Evolutionary conservation across 2,888 invertebrate species (phyloP).

Genomic region (Campoplex nolae): DNA sequence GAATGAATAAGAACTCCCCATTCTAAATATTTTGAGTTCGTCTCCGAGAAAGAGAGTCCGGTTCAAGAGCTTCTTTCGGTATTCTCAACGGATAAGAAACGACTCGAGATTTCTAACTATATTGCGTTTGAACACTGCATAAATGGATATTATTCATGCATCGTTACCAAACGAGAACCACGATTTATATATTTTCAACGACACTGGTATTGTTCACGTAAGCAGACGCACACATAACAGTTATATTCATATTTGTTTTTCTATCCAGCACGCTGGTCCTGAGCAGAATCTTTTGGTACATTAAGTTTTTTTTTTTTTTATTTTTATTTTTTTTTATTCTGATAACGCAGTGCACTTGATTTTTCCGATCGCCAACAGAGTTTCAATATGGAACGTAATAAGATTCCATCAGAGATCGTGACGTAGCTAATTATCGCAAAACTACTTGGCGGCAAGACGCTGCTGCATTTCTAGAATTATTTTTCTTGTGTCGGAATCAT

Average conservation of each 20-base stretch:
- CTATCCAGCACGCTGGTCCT: constrained; percentile 1
- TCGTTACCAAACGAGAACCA: constrained; percentile 72
- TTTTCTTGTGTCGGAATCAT: too few species aligned
- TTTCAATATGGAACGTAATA: too few species aligned
- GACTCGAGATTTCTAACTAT: constrained; percentile 77
- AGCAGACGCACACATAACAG: neutral
- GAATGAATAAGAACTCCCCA: constrained; percentile 57
- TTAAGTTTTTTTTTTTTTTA: neutral
- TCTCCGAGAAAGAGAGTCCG: constrained; percentile 15
- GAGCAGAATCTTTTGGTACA: neutral
- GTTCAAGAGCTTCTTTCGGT: constrained; percentile 68
- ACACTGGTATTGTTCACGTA: constrained; percentile 15
- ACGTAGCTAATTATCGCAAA: too few species aligned
- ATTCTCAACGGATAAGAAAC: constrained; percentile 75
- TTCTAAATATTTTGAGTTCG: constrained; percentile 55
- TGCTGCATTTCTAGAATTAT: too few species aligned
- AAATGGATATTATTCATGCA: constrained; percentile 81
- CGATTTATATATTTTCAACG: constrained; percentile 29
- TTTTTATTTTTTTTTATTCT: neutral
- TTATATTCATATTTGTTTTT: constrained; percentile 44
- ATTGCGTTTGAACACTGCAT: constrained; percentile 79
- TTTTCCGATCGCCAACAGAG: too few species aligned
- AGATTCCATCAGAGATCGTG: neutral
- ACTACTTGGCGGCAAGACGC: too few species aligned
- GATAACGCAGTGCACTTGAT: neutral